phyloP scores from a whole-genome alignment of 2,888 invertebrate genomes.

The Onchidella celtica region DNA sequence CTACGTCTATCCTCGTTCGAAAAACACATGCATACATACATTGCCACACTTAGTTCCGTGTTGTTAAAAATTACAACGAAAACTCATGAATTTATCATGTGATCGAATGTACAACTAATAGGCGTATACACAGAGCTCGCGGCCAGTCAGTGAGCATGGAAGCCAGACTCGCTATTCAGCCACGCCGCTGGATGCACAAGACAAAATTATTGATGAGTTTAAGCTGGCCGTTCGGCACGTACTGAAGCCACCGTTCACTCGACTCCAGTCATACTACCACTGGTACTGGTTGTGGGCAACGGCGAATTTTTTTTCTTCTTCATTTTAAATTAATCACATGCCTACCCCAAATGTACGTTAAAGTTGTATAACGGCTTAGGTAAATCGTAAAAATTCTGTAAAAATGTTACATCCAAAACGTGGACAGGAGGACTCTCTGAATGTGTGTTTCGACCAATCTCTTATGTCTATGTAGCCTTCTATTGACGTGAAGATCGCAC shows the following conservation, averaged over 20 bases:
- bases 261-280: conserved; percentile 17
- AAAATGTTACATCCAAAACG: too few relatives aligned
- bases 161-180: conserved; percentile 20
- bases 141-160: conserved; percentile 11
- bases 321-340: too few relatives aligned
- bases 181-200: conserved; percentile 27
- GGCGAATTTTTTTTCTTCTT: too few relatives aligned
- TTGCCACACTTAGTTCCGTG: not conserved
- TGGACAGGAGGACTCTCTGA: too few relatives aligned
- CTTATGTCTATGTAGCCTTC: too few relatives aligned
- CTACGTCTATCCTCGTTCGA: too few relatives aligned
- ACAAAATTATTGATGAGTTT: conserved; percentile 46
- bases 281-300: too few relatives aligned
- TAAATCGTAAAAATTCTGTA: too few relatives aligned
- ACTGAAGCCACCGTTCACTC: conserved; percentile 27
- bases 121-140: conserved; percentile 28
- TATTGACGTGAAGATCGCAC: too few relatives aligned
- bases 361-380: too few relatives aligned
- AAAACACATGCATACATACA: not conserved
- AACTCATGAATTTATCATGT: not conserved
- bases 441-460: too few relatives aligned
- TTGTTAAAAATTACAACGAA: not conserved
- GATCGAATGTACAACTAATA: conserved; percentile 19
- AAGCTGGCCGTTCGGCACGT: conserved; percentile 36
- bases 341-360: too few relatives aligned